These are phyloP conservation scores for Mimachlamys varia DNA, from an alignment of 2,888 invertebrate species.

Conservation along the genomic window DNA sequence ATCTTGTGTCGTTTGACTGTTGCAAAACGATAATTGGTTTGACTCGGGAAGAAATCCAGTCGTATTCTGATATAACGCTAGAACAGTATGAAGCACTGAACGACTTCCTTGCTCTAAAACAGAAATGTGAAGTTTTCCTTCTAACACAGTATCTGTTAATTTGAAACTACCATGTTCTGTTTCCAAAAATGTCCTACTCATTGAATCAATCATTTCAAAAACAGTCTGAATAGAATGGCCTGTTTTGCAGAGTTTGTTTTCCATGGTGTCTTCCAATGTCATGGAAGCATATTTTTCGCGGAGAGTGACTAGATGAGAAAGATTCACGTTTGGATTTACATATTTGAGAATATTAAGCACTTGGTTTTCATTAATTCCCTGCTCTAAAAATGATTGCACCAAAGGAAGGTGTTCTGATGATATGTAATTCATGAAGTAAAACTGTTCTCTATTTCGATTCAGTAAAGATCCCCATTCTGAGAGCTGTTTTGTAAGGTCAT, in stretches of 20 bases:
- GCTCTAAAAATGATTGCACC: conserved; percentile 54
- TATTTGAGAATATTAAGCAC: conserved; percentile 53
- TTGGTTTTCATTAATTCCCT: neutral
- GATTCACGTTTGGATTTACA: conserved; percentile 54
- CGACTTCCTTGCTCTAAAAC: conserved; percentile 58
- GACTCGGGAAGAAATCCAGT: conserved; percentile 60
- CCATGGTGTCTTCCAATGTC: neutral
- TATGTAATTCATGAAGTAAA: conserved; percentile 59
- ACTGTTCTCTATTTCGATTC: conserved; percentile 42
- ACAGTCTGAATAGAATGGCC: conserved; percentile 50
- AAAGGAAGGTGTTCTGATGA: conserved; percentile 58
- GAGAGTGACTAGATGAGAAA: neutral
- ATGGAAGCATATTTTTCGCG: conserved; percentile 36
- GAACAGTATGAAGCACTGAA: conserved; percentile 57
- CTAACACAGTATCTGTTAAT: conserved; percentile 57
- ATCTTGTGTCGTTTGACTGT: conserved; percentile 58
- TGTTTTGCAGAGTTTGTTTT: conserved; percentile 41
- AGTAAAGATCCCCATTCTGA: conserved; percentile 54
- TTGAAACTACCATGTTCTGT: conserved; percentile 38
- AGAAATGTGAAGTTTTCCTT: conserved; percentile 55
- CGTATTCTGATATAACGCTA: conserved; percentile 60
- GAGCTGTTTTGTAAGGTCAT: conserved; percentile 41
- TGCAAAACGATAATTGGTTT: conserved; percentile 62
- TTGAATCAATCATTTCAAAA: conserved; percentile 44
- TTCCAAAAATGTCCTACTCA: conserved; percentile 41